Base-by-base conservation (phyloP, 2,113 vertebrate genomes). In the Syrmaticus mikado region DNA sequence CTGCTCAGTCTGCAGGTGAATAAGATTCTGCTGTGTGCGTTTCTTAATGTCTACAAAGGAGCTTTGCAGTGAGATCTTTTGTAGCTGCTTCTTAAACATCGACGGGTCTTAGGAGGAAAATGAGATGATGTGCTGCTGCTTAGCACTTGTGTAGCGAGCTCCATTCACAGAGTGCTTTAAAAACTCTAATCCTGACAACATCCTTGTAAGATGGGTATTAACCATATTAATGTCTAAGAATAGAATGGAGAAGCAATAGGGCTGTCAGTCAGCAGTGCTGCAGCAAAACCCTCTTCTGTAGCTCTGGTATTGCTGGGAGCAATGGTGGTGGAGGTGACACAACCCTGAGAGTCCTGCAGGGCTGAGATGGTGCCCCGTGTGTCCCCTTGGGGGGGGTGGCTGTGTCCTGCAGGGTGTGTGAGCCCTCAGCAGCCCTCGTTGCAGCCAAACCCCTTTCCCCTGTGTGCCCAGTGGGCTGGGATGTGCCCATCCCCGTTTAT, bases 381-480 rank as follows among this genome's bases (percentile, higher is more conserved):
- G 25, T 27, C 52, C 27, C 52, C 15, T 74, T 11, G 65, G 81
- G 30, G 3, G 4, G 30, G 3, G 4, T 2, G 36, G 72, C 10
- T 8, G 4, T 30, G 57, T 43, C n/a, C 11, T 15, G 9, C 7
- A 72, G n/a, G 34, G 67, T 38, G 28, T 7, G 8, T 61, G 45
- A 19, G 13, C 53, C 43, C 34, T 0, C 5, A n/a, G 80, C 66
- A 41, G 57, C 2, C 5, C 1, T 6, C 1, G 3, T 16, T 82
- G 2, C 40, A 43, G 1, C 46, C 79, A 5, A 13, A 40, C 1
- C 3, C 40, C 40, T 6, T 28, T 11, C 20, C 46, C n/a, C 15
- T 14, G 77, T 52, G 8, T 18, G 24, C 15, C 32, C 50, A 3
- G 1, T 3, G 1, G 28, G 30, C 30, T 32, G 53, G 53, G 53